phyloP scores from a whole-genome alignment of 2,797 vertebrate species.

The Nyctalus aviator region DNA sequence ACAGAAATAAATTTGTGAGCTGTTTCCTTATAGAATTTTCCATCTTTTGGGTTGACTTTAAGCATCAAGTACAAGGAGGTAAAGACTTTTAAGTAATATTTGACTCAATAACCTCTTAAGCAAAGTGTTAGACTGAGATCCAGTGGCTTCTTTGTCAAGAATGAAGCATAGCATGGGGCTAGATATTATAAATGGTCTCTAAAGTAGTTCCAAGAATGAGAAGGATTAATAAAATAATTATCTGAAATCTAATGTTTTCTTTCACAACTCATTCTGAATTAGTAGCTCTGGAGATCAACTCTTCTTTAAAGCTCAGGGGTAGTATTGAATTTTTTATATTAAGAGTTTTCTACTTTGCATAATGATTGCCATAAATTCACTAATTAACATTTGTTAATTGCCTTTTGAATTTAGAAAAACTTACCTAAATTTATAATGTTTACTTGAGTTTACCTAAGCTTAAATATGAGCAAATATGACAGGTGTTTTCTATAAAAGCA shows the following conservation, averaged over 20 bases:
- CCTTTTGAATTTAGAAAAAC: background rate
- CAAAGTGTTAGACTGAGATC: background rate
- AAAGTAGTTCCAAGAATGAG: background rate
- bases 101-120: background rate
- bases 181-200: background rate
- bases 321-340: background rate
- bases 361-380: background rate
- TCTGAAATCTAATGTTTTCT: background rate
- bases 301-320: background rate
- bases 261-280: background rate
- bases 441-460: background rate
- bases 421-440: conserved; percentile 5
- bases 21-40: background rate
- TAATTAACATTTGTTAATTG: background rate
- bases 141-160: background rate
- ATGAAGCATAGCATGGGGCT: background rate
- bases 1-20: background rate
- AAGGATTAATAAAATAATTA: background rate
- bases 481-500: background rate
- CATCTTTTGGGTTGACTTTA: background rate
- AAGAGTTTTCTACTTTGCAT: background rate
- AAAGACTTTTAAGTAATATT: background rate
- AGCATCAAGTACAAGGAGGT: background rate
- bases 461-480: conserved; percentile 1
- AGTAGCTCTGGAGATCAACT: background rate